These are phyloP conservation scores for Poeciliopsis retropinna DNA, from an alignment of 2,113 vertebrate species.

Conservation along the genomic window DNA sequence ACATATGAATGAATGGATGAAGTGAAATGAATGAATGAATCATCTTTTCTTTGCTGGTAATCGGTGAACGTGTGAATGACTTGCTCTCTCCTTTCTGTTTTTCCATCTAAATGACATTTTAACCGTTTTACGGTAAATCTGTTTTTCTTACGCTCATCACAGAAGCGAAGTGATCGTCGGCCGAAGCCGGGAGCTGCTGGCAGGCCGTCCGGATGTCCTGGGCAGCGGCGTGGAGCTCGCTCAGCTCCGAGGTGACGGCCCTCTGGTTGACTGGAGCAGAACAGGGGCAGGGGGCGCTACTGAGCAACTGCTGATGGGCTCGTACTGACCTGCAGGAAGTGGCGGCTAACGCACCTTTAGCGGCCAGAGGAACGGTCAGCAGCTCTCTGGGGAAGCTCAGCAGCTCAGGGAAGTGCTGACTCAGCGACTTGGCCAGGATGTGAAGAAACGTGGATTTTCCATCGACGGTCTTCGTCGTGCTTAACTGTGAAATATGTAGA, in stretches of 20 bases:
- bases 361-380: constrained; percentile 90
- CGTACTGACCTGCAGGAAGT: too few relatives aligned
- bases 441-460: constrained; percentile 98
- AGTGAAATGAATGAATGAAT: too few relatives aligned
- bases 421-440: constrained; percentile 97
- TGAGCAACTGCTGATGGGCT: too few relatives aligned
- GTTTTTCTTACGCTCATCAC: constrained; percentile 90
- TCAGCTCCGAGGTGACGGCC: constrained; percentile 87
- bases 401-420: constrained; percentile 97
- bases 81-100: too few relatives aligned
- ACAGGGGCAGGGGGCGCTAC: neutral
- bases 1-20: too few relatives aligned
- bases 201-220: constrained; percentile 92
- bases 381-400: constrained; percentile 95
- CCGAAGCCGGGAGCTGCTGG: constrained; percentile 84
- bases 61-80: too few relatives aligned
- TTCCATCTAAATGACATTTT: too few relatives aligned
- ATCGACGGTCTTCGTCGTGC: constrained; percentile 97
- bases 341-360: constrained; percentile 87
- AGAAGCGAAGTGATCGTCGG: constrained; percentile 89
- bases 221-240: constrained; percentile 90
- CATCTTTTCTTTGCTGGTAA: too few relatives aligned
- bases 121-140: too few relatives aligned
- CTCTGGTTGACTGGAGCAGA: constrained; percentile 89
- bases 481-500: constrained; percentile 80